phyloP scores from a whole-genome alignment of 2,113 vertebrate species.

The Calonectris borealis region DNA sequence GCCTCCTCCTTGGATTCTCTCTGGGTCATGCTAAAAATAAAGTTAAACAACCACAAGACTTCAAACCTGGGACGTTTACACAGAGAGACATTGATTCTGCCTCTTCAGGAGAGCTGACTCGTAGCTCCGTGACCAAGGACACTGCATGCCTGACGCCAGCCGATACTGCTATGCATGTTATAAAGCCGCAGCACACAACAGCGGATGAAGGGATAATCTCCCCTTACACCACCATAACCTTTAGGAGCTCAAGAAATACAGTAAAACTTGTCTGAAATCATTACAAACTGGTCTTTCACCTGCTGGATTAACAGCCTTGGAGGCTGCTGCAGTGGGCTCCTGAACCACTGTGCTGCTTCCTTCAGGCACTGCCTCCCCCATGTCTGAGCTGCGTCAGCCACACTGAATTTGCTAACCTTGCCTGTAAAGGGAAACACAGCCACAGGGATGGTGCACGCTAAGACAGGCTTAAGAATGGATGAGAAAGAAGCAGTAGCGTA shows the following conservation, averaged over 20 bases:
- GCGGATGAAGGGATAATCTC: background rate
- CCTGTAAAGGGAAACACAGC: background rate
- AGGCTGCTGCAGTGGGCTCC: background rate
- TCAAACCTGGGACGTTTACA: background rate
- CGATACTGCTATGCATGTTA: background rate
- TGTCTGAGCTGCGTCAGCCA: background rate
- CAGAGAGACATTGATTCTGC: background rate
- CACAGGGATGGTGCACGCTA: background rate
- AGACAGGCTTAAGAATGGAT: background rate
- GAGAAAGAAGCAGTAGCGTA: background rate
- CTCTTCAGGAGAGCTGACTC: background rate
- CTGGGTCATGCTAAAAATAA: background rate
- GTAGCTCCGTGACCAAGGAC: background rate
- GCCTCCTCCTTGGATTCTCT: background rate
- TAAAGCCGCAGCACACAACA: background rate
- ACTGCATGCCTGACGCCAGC: accelerated
- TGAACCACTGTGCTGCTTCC: background rate
- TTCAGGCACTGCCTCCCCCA: background rate
- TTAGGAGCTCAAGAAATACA: background rate
- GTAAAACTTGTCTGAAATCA: background rate
- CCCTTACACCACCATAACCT: background rate
- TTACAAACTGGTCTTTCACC: background rate
- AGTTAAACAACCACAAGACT: background rate
- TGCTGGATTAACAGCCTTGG: background rate
- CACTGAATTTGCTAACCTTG: background rate